Evolutionary conservation across 2,888 invertebrate genomes (phyloP).

Genomic region (Petrolisthes manimaculis): DNA sequence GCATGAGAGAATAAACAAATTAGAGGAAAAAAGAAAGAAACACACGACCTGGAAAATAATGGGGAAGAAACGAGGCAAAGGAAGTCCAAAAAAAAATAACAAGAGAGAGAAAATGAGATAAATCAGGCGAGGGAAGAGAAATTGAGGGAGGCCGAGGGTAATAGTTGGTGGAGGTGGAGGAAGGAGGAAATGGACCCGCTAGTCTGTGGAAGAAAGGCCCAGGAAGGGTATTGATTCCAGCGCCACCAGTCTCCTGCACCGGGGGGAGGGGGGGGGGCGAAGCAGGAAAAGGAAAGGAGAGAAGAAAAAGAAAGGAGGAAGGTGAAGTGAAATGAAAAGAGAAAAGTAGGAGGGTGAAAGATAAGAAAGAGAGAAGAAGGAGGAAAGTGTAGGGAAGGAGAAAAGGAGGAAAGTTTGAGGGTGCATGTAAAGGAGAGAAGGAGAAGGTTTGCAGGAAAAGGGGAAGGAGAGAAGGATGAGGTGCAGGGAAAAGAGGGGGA

Average conservation of each 20-base stretch:
- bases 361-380: too few relatives aligned
- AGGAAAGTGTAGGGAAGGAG: not conserved
- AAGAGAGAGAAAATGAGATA: not conserved
- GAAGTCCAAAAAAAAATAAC: not conserved
- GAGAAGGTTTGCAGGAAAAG: not conserved
- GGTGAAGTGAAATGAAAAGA: not conserved
- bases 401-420: not conserved
- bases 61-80: not conserved
- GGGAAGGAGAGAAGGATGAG: slow-evolving; percentile 3
- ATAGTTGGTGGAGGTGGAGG: not conserved
- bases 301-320: not conserved
- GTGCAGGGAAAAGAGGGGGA: not conserved
- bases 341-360: not conserved
- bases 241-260: not conserved
- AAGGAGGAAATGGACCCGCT: not conserved
- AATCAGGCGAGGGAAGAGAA: not conserved
- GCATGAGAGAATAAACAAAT: too few relatives aligned
- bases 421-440: not conserved
- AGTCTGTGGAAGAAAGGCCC: too few relatives aligned
- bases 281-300: not conserved
- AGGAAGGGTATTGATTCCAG: too few relatives aligned
- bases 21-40: too few relatives aligned
- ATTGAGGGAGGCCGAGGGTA: not conserved
- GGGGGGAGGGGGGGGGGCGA: not conserved
- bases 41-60: not conserved